These are phyloP conservation scores for Aporophyla lueneburgensis DNA, from an alignment of 2,888 invertebrate genomes.

Conservation along the genomic window DNA sequence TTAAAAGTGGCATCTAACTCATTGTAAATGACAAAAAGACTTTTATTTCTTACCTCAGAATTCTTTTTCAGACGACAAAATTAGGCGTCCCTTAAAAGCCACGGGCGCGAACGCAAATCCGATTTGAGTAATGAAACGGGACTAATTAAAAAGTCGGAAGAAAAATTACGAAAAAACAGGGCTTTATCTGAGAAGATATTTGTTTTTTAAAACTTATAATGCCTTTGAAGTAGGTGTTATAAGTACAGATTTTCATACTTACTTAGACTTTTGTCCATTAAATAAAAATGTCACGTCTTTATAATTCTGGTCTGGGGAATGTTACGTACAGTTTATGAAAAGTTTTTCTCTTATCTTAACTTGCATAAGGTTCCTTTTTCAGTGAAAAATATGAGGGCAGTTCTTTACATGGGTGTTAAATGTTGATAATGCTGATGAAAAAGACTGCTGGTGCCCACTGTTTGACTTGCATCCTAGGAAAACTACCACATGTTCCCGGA, in stretches of 20 bases:
- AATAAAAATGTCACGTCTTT: conserved; percentile 29
- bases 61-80: conserved; percentile 70
- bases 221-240: conserved; percentile 60
- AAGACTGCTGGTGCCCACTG: too few relatives aligned
- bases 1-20: conserved; percentile 69
- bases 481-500: background rate
- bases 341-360: background rate
- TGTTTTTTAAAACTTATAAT: conserved; percentile 68
- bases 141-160: conserved; percentile 84
- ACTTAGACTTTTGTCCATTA: conserved; percentile 34
- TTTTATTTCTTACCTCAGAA: conserved; percentile 69
- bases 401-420: background rate
- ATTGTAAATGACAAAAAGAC: conserved; percentile 67
- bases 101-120: conserved; percentile 84
- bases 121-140: conserved; percentile 86
- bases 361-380: background rate
- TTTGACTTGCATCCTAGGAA: background rate
- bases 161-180: conserved; percentile 80
- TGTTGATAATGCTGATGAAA: background rate
- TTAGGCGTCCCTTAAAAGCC: conserved; percentile 82
- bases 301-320: background rate
- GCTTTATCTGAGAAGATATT: conserved; percentile 73
- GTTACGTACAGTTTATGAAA: background rate
- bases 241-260: conserved; percentile 52
- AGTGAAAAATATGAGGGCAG: background rate